phyloP scores from a whole-genome alignment of 2,888 invertebrate genomes.

The Amphipoea oculea region DNA sequence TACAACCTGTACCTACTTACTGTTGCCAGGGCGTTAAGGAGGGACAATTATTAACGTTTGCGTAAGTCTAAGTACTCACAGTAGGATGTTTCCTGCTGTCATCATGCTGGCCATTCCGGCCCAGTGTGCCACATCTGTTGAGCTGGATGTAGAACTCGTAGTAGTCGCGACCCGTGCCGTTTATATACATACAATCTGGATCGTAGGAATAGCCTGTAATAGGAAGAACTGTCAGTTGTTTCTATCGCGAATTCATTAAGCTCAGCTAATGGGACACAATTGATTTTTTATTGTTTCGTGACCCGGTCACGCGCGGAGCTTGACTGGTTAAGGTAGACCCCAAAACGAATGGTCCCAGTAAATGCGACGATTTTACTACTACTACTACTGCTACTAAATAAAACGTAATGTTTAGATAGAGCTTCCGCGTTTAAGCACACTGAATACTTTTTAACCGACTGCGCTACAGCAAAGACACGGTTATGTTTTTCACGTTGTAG shows the following conservation, averaged over 20 bases:
- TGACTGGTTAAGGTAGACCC: no score
- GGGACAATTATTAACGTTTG: neutral
- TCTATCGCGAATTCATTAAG: no score
- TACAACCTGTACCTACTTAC: neutral
- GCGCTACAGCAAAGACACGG: neutral
- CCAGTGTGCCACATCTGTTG: conserved; percentile 97
- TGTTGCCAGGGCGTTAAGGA: neutral
- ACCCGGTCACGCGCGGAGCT: no score
- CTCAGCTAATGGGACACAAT: no score
- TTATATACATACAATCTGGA: conserved; percentile 98
- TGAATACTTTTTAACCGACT: no score
- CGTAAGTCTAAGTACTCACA: conserved; percentile 87
- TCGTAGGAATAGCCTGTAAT: conserved; percentile 96
- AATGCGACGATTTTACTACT: no score
- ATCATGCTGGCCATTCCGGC: conserved; percentile 96
- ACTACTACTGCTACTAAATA: no score
- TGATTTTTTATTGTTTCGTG: no score
- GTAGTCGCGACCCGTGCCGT: conserved; percentile 97
- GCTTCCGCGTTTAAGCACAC: neutral
- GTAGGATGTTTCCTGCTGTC: conserved; percentile 96
- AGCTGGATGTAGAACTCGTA: conserved; percentile 98
- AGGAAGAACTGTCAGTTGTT: neutral
- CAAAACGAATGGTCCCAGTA: neutral
- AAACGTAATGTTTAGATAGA: neutral
- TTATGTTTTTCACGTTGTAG: no score